Evolutionary conservation across 2,888 invertebrate species (phyloP).

Genomic region (Odontocolon sp.): DNA sequence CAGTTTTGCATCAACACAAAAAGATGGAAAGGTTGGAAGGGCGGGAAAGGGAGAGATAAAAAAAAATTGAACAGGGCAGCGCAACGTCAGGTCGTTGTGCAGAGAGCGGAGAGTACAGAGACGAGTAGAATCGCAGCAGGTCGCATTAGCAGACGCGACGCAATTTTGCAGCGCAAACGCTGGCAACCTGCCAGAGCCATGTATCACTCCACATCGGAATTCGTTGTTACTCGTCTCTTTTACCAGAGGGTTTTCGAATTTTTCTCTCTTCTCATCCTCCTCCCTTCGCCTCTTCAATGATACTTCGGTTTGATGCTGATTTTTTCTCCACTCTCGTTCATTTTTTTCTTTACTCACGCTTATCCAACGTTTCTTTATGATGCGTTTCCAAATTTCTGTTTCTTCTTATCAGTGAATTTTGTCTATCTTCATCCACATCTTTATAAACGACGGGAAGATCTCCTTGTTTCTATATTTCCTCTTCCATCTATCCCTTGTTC

Average conservation of each 20-base stretch:
- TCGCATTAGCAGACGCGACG: constrained; percentile 72
- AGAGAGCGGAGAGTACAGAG: constrained; percentile 54
- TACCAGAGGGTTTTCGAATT: constrained; percentile 71
- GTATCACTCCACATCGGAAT: constrained; percentile 77
- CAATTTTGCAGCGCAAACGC: constrained; percentile 76
- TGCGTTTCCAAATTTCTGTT: constrained; percentile 15
- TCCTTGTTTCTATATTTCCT: constrained; percentile 20
- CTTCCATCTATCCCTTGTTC: constrained; percentile 36
- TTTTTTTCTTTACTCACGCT: constrained; percentile 32
- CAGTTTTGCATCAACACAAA: constrained; percentile 32
- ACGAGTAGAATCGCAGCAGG: constrained; percentile 71
- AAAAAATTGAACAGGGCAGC: constrained; percentile 62
- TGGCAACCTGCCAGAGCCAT: constrained; percentile 74
- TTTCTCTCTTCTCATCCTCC: constrained; percentile 67
- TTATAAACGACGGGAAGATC: constrained; percentile 30
- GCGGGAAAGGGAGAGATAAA: constrained; percentile 36
- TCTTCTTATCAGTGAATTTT: constrained; percentile 48
- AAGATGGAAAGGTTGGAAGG: constrained; percentile 16
- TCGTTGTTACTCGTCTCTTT: constrained; percentile 77
- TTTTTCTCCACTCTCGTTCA: constrained; percentile 49
- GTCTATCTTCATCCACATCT: constrained; percentile 39
- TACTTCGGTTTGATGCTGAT: constrained; percentile 34
- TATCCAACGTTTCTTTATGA: constrained; percentile 33
- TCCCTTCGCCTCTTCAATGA: constrained; percentile 49
- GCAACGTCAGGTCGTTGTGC: constrained; percentile 65